These are phyloP conservation scores for Oryzaephilus surinamensis DNA, from an alignment of 1,140 invertebrate species.

Conservation along the genomic window DNA sequence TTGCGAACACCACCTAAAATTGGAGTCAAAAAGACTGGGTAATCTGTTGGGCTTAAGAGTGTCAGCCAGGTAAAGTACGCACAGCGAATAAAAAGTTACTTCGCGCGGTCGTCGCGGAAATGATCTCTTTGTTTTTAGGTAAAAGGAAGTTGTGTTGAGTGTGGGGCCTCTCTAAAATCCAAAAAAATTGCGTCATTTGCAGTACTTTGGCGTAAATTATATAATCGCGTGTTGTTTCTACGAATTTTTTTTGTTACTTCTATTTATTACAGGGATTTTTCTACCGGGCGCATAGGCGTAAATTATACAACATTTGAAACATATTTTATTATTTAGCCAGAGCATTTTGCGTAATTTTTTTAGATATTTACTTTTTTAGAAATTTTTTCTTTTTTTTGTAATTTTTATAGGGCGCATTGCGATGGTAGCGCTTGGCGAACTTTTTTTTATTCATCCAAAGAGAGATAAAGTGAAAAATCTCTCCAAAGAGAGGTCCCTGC, in stretches of 20 bases:
- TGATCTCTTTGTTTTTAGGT: conserved; percentile 32
- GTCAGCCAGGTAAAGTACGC: conserved; percentile 32
- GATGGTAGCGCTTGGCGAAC: conserved; percentile 5
- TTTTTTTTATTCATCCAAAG: conserved; percentile 3
- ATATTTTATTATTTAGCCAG: neutral
- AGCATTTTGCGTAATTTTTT: conserved; percentile 1
- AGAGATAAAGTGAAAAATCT: no score
- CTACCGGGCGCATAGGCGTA: neutral
- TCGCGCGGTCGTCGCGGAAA: no score
- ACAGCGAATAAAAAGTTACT: conserved; percentile 20
- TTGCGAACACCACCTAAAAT: conserved; percentile 16
- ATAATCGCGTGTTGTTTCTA: neutral
- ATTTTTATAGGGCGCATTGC: neutral
- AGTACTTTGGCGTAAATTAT: neutral
- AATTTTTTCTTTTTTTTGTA: neutral
- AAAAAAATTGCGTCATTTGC: conserved; percentile 20
- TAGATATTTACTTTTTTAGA: neutral
- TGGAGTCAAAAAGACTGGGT: conserved; percentile 24
- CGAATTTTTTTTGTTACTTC: conserved; percentile 14
- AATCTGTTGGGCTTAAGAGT: conserved; percentile 24
- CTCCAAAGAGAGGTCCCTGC: conserved; percentile 21
- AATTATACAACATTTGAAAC: neutral
- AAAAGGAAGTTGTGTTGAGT: no score
- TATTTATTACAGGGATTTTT: conserved; percentile 2
- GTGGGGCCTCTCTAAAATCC: conserved; percentile 26